Percentiles rank a stretch among this genome's conserved stretches.
Conservation (phyloP, 2,113 vertebrate genomes). For the Erpornis zantholeuca region DNA sequence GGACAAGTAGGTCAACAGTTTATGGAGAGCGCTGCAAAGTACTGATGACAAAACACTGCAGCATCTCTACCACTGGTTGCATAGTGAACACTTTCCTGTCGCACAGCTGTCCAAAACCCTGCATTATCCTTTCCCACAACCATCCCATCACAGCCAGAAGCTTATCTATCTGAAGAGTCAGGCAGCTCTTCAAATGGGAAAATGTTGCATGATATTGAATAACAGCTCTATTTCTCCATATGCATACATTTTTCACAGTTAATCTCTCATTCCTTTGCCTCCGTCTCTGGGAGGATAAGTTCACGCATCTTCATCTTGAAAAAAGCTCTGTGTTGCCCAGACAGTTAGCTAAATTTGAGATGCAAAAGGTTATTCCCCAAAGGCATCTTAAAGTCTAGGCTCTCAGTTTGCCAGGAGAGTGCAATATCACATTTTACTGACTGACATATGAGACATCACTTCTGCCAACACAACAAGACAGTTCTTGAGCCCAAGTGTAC, state of each 20-base stretch:
- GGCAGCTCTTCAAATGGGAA: neutral
- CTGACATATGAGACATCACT: neutral
- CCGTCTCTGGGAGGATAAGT: neutral
- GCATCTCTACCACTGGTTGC: neutral
- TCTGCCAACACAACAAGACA: neutral
- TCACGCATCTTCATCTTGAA: neutral
- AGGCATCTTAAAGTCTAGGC: neutral
- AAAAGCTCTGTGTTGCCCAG: neutral
- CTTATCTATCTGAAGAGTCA: constrained; percentile 8
- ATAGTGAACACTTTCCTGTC: neutral
- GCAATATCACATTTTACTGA: neutral
- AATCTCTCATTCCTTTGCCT: neutral
- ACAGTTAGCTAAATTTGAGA: neutral
- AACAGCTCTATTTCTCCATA: neutral
- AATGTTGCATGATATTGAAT: neutral
- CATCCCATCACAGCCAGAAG: neutral
- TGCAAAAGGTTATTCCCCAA: neutral
- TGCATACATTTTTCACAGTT: neutral
- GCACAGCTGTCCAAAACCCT: neutral
- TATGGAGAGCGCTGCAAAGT: neutral
- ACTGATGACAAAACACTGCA: neutral
- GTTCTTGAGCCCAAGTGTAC: neutral
- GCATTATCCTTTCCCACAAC: constrained; percentile 14
- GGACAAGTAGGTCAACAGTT: neutral
- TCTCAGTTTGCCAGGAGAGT: neutral